Percentiles rank a stretch among this genome's conserved stretches.
phyloP scores from a whole-genome alignment of 2,113 vertebrate species.

The Tragelaphus scriptus region DNA sequence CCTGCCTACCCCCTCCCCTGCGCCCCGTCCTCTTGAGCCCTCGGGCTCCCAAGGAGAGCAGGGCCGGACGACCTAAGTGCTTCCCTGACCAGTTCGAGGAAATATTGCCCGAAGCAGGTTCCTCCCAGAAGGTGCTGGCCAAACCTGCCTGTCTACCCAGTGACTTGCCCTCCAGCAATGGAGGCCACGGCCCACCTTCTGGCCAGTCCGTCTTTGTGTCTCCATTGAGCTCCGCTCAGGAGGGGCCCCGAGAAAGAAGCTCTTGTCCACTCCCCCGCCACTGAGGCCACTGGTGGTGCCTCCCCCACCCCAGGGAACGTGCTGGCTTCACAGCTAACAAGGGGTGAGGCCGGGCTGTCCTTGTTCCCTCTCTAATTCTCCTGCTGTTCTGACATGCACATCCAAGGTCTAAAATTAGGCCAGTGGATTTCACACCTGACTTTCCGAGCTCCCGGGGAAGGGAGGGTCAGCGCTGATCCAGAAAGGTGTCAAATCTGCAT shows the following conservation, averaged over 20 bases:
- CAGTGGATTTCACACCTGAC: slow-evolving; percentile 35
- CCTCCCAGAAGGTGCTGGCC: background rate
- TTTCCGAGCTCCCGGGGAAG: background rate
- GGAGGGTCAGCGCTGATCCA: background rate
- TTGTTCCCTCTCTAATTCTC: background rate
- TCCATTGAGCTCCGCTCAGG: fast-evolving
- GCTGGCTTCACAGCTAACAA: background rate
- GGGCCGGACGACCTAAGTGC: background rate
- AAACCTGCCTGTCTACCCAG: background rate
- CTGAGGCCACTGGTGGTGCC: fast-evolving
- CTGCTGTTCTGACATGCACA: slow-evolving; percentile 14
- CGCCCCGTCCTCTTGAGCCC: background rate
- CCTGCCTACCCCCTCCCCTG: background rate
- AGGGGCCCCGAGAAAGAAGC: background rate
- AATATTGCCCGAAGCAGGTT: background rate
- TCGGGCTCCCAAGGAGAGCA: background rate
- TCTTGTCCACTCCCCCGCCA: background rate
- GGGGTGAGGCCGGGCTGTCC: background rate
- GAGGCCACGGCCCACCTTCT: background rate
- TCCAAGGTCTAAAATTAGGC: slow-evolving; percentile 64
- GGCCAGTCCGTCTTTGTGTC: background rate
- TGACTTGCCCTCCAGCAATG: background rate
- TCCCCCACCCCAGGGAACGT: background rate
- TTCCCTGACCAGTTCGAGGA: background rate
- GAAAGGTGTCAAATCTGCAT: slow-evolving; percentile 12